These are phyloP conservation scores for Lasioglossum calceatum DNA, from an alignment of 2,888 invertebrate genomes.

Conservation along the genomic window DNA sequence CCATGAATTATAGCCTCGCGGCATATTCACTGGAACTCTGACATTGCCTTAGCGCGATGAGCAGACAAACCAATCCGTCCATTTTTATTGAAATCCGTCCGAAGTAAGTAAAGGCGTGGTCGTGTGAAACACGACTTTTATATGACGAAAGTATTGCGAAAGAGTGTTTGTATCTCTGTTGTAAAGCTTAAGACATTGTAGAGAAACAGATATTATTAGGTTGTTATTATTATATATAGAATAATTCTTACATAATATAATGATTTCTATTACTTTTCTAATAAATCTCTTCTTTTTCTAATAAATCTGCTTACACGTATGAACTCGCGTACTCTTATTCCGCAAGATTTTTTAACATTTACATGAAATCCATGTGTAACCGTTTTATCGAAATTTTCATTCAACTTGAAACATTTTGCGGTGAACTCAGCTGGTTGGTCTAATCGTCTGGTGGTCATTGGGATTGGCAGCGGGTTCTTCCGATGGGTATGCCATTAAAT, in stretches of 20 bases:
- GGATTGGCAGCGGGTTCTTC: not conserved
- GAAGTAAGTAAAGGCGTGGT: not conserved
- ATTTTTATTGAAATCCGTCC: slow-evolving; percentile 22
- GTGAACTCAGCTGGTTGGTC: not conserved
- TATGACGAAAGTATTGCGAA: not conserved
- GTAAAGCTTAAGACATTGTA: not conserved
- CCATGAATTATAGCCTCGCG: not conserved
- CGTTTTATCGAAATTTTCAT: not conserved
- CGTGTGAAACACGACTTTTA: not conserved
- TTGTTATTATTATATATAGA: not conserved
- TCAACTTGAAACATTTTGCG: not conserved
- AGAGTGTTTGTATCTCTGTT: not conserved
- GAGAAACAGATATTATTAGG: slow-evolving; percentile 4
- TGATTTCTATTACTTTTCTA: slow-evolving; percentile 13
- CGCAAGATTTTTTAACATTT: not conserved
- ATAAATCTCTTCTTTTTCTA: slow-evolving; percentile 5
- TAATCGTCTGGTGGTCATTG: not conserved
- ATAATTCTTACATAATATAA: slow-evolving; percentile 11
- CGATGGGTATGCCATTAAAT: not conserved
- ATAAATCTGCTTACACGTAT: slow-evolving; percentile 24
- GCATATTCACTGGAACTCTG: not conserved
- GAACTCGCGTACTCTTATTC: not conserved
- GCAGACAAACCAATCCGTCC: slow-evolving; percentile 20
- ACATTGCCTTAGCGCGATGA: not conserved
- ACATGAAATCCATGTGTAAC: not conserved